Base-by-base conservation (phyloP, 1,140 invertebrate species). In the Theocolax elegans region DNA sequence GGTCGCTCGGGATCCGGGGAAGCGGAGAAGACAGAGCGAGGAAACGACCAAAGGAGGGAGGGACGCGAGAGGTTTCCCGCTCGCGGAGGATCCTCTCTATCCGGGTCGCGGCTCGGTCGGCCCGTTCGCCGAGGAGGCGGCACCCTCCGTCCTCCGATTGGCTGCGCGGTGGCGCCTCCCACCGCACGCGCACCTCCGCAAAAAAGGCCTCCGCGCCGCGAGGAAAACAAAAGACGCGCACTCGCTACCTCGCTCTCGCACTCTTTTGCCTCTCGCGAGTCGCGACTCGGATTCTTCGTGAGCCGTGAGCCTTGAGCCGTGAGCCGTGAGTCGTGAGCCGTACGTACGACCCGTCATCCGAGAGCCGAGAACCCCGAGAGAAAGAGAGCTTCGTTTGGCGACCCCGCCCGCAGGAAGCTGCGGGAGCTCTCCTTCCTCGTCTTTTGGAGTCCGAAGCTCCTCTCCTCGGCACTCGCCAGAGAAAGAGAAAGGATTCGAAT, bases 171-270 rank as follows among this genome's bases (percentile, higher is more conserved):
- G 78, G 79, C 71, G 72, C 76, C 81, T 78, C 81, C 82, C 81
- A 84, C 77, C 80, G 79, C 79, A 81, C 79, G 79, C 80, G 80
- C 81, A 76, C 69, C 51, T 48, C 66, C 49, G 56, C 74, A 80
- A 82, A 84, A 82, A 83, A 79, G 68, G 42, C 72, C 54, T 69
- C 74, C 67, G 70, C 65, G 67, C 31, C 10, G n/a, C 31, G 10
- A 35, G 10, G 31, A 35, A 35, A 35, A 35, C 31, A 35, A 35
- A 35, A 35, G 31, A 35, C 31, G 4, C 4, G 4, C 31, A 35
- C 31, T 35, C 31, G 4, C 4, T 4, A 35, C 10, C 31, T 4
- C 31, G 31, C 31, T n/a, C n/a, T n/a, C n/a, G n/a, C n/a, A n/a
- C n/a, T n/a, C n/a, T n/a, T n/a, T n/a, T n/a, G n/a, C n/a, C n/a